Base-by-base conservation (phyloP, 2,797 vertebrate species). In the Lepilemur ruficaudatus region DNA sequence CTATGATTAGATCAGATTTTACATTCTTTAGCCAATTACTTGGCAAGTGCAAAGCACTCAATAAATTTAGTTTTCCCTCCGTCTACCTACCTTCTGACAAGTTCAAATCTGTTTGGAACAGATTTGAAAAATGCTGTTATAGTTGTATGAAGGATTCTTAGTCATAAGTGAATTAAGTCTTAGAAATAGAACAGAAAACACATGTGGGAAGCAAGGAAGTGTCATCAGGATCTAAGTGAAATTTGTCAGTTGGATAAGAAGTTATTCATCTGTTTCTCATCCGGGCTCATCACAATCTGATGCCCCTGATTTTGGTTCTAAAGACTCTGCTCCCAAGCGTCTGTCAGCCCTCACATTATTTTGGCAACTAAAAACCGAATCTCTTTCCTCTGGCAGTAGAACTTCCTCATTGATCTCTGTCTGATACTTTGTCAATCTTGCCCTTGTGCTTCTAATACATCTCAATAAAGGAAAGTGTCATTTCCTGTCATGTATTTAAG, bases 311-410 rank as follows among this genome's bases (percentile, higher is more conserved):
- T 87, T 92, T 81, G 61, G 25, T 89, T 82, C 79, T 89, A 89
- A 93, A 93, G 76, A 90, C 76, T 75, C 32, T 52, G 46, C 76
- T 94, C 10, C 13, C 35, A 87, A 35, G 59, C 28, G 80, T 95
- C 72, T 57, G 32, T 84, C 52, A 76, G 22, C 23, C 83, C 32
- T 95, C 23, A 55, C 9, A 94, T 43, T n/a, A 82, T 73, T 89
- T 89, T 97, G 75, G 75, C 48, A 84, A 89, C 81, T 57, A 35
- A 86, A 94, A 96, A 89, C 55, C 43, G 80, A 69, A 89, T 86
- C 50, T 85, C 23, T 94, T 78, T 96, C 52, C 46, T 95, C 83
- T 91, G 70, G 72, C 67, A 81, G 11, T 28, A 75, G 35, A 89
- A 57, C 4, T 72, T 23, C 4, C 11, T 7, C 20, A 82, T 3